These are phyloP conservation scores for Ageneiosus marmoratus DNA, from an alignment of 2,113 vertebrate genomes.

Conservation along the genomic window DNA sequence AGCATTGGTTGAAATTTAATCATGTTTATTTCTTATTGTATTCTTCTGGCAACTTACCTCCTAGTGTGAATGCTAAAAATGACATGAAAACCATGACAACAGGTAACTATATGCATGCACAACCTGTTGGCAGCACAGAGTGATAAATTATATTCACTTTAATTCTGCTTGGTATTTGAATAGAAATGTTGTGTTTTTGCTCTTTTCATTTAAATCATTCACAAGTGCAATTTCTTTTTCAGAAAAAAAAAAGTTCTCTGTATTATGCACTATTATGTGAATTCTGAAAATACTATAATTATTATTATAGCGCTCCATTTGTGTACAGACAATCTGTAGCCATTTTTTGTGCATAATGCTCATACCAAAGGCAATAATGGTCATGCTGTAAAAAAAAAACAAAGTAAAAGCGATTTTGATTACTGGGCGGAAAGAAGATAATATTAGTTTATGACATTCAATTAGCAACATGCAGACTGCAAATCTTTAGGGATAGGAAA, in stretches of 20 bases:
- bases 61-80: background rate
- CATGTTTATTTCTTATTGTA: background rate
- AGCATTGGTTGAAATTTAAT: too few species aligned
- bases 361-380: background rate
- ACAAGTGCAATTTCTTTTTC: background rate
- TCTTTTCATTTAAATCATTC: background rate
- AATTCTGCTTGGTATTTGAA: background rate
- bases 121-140: background rate
- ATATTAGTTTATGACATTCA: background rate
- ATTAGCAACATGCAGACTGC: background rate
- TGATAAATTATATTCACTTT: background rate
- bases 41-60: background rate
- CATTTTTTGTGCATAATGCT: background rate
- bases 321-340: background rate
- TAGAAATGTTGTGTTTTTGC: background rate
- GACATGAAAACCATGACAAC: background rate
- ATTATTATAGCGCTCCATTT: background rate
- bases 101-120: background rate
- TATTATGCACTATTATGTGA: background rate
- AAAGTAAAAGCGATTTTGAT: background rate
- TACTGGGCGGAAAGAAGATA: background rate
- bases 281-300: background rate
- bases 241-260: background rate
- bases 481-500: background rate
- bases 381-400: background rate